A percentile compares a stretch with the other conserved stretches of the same genome.
These are phyloP conservation scores for Distichodus sexfasciatus DNA, from an alignment of 2,797 vertebrate species.

Conservation along the genomic window DNA sequence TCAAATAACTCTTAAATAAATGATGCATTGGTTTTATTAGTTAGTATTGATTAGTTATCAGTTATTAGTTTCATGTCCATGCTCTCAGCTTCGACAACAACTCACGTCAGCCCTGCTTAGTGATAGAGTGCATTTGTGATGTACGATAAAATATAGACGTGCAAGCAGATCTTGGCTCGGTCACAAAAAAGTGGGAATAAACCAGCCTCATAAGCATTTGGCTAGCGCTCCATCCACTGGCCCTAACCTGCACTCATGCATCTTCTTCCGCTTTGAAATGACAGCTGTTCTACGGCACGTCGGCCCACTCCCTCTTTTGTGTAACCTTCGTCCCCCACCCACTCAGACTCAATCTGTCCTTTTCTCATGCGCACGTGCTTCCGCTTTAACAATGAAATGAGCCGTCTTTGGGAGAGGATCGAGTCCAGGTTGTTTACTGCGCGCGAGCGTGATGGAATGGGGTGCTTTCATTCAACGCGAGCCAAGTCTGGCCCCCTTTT, in stretches of 20 bases:
- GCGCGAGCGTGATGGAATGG: conserved; percentile 32
- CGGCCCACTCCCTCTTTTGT: conserved; percentile 32
- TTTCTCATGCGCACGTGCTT: not conserved
- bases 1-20: no score
- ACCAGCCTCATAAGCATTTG: conserved; percentile 10
- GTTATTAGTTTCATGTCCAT: no score
- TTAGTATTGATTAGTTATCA: no score
- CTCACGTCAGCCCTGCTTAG: no score
- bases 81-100: no score
- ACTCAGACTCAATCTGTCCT: not conserved
- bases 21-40: no score
- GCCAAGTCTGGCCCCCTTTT: conserved; percentile 29
- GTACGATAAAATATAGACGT: no score
- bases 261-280: conserved; percentile 45
- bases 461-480: conserved; percentile 13
- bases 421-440: conserved; percentile 39
- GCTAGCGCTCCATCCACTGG: conserved; percentile 23
- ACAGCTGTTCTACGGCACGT: conserved; percentile 36
- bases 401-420: conserved; percentile 27
- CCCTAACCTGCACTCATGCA: conserved; percentile 25
- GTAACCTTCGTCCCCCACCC: conserved; percentile 24
- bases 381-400: conserved; percentile 29
- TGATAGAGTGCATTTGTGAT: no score
- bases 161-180: conserved; percentile 1
- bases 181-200: conserved; percentile 11